A percentile compares a stretch with the other conserved stretches of the same genome.
Evolutionary conservation across 2,113 vertebrate genomes (phyloP).

Genomic region (Strix aluco): DNA sequence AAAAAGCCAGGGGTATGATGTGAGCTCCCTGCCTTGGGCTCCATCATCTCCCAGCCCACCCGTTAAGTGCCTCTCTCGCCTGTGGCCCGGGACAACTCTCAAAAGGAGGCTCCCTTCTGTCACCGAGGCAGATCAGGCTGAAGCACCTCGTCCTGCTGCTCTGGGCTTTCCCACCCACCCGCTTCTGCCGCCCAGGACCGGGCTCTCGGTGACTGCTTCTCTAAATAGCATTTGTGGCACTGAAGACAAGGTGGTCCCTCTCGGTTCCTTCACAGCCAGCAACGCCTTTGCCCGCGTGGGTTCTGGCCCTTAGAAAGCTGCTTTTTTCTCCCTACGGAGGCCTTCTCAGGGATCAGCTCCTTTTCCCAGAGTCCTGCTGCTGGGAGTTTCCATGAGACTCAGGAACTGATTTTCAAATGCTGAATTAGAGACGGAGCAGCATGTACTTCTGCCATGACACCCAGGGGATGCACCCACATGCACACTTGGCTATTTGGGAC

Average conservation of each 20-base stretch:
- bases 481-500: accelerated
- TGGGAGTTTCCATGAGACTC: not conserved
- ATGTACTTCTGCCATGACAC: accelerated
- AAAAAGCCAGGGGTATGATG: not conserved
- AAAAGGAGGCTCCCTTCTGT: not conserved
- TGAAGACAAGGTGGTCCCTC: not conserved
- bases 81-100: not conserved
- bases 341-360: not conserved
- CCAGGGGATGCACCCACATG: not conserved
- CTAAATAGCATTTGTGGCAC: not conserved
- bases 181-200: not conserved
- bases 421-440: not conserved
- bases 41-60: not conserved
- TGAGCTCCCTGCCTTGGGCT: not conserved
- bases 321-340: not conserved
- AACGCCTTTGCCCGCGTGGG: not conserved
- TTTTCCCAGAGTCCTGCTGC: not conserved
- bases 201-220: not conserved
- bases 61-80: not conserved
- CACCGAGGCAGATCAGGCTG: accelerated
- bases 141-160: not conserved
- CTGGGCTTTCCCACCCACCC: not conserved
- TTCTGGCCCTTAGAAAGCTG: not conserved
- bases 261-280: not conserved
- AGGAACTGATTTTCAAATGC: not conserved